A percentile compares a stretch with the other conserved stretches of the same genome.
phyloP scores from a whole-genome alignment of 2,797 vertebrate genomes.

The Pseudochirops cupreus region DNA sequence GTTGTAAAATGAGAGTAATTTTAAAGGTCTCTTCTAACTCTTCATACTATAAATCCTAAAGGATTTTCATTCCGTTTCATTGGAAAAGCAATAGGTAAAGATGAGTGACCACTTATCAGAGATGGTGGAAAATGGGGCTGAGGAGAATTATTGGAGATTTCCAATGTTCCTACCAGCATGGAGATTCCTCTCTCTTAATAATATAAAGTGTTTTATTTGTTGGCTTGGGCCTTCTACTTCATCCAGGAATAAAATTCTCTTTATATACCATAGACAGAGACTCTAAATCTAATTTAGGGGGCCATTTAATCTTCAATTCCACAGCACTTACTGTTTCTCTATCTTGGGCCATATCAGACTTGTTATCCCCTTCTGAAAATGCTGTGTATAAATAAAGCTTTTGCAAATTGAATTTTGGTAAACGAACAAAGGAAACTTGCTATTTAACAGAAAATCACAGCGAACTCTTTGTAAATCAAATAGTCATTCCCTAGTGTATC shows the following conservation, averaged over 20 bases:
- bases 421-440: not conserved
- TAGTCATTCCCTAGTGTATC: not conserved
- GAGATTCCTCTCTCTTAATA: not conserved
- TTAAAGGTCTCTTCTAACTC: not conserved
- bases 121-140: not conserved
- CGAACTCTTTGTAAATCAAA: not conserved
- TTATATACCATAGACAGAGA: not conserved
- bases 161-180: not conserved
- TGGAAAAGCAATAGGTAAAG: not conserved
- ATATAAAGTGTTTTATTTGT: not conserved
- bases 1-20: not conserved
- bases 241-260: not conserved
- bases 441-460: not conserved
- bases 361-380: not conserved
- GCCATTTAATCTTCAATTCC: not conserved
- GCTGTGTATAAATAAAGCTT: not conserved
- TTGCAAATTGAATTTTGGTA: not conserved
- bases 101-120: not conserved
- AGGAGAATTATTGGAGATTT: not conserved
- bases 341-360: not conserved
- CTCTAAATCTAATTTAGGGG: not conserved
- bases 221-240: not conserved
- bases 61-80: not conserved
- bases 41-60: not conserved
- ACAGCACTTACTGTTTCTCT: not conserved